Conservation (phyloP, 2,797 vertebrate species). For the Xerus rutilus region DNA sequence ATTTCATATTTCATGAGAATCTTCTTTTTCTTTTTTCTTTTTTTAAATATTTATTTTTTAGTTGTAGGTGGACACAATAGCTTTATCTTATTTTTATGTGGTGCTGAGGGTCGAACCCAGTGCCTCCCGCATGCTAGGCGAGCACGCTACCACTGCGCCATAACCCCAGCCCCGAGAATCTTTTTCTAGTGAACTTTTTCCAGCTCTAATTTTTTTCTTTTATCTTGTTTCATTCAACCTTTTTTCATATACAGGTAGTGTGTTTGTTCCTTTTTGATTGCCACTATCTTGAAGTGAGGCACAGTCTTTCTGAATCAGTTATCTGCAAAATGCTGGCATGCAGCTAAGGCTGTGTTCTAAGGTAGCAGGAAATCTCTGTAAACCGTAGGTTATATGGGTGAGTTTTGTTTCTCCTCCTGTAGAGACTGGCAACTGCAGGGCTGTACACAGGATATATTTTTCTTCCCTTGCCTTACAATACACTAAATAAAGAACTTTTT, state of each 20-base stretch:
- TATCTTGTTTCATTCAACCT: not conserved
- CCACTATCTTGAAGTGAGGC: not conserved
- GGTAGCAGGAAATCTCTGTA: not conserved
- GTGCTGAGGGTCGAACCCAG: no score
- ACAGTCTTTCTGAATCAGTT: not conserved
- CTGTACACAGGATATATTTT: not conserved
- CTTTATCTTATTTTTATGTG: no score
- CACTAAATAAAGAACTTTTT: not conserved
- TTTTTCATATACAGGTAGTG: not conserved
- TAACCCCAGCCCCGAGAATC: no score
- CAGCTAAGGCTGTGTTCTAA: not conserved
- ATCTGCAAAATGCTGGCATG: not conserved
- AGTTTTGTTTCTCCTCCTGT: not conserved
- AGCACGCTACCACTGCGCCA: no score
- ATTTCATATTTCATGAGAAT: slow-evolving; percentile 24
- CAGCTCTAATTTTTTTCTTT: slow-evolving; percentile 19
- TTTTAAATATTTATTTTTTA: no score
- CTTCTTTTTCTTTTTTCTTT: slow-evolving; percentile 47
- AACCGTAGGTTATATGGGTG: not conserved
- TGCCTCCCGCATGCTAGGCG: no score
- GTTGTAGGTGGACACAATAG: no score
- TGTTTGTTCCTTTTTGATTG: not conserved
- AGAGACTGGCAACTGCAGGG: not conserved
- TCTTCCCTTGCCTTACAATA: not conserved
- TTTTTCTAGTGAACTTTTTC: slow-evolving; percentile 15